Conservation (phyloP, 2,113 vertebrate species). For the Sorex araneus region DNA sequence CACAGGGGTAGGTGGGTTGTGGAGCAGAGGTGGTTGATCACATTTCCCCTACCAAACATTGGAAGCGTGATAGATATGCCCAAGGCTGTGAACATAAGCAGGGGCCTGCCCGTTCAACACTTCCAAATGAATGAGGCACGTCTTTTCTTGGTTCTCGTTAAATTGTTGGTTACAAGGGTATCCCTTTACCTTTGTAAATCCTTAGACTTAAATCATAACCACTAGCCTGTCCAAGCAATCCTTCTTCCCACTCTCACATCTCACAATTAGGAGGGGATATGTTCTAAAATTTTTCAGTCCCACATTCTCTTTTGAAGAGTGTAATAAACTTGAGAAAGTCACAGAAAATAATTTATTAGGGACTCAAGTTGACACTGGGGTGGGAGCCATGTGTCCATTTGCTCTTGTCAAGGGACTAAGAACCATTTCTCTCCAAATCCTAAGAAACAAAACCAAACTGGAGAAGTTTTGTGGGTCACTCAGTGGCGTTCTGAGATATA, state of each 20-base stretch:
- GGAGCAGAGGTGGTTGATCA: background rate
- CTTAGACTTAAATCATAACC: background rate
- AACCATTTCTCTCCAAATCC: background rate
- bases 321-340: background rate
- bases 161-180: background rate
- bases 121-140: background rate
- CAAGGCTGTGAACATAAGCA: background rate
- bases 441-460: background rate
- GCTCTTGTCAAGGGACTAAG: background rate
- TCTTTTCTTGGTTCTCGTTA: background rate
- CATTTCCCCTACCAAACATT: background rate
- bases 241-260: background rate
- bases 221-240: background rate
- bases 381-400: background rate
- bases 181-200: background rate
- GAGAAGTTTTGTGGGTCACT: background rate
- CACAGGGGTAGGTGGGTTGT: background rate
- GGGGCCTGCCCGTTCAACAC: background rate
- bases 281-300: background rate
- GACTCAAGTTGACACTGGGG: background rate
- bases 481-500: background rate
- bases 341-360: background rate
- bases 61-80: background rate
- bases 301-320: background rate
- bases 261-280: background rate